Evolutionary conservation across 2,113 vertebrate genomes (phyloP).

Genomic region (Chaetodon auriga): DNA sequence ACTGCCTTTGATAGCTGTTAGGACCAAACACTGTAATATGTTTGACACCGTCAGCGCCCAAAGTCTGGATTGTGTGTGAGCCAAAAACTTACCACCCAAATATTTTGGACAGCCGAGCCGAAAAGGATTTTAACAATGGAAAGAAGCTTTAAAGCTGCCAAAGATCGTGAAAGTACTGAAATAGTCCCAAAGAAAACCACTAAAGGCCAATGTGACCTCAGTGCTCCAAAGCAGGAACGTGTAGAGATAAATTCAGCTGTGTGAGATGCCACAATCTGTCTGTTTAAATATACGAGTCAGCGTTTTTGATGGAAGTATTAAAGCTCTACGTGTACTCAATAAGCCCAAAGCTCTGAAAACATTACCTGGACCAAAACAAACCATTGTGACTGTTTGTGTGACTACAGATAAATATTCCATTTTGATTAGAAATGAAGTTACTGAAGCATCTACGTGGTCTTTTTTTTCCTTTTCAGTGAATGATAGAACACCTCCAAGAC

Average conservation of each 20-base stretch:
- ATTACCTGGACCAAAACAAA: constrained; percentile 21
- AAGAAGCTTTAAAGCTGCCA: constrained; percentile 36
- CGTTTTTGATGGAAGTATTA: constrained; percentile 24
- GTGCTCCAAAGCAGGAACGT: constrained; percentile 29
- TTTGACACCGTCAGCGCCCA: constrained; percentile 20
- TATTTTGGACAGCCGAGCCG: not conserved
- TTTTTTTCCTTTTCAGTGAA: not conserved
- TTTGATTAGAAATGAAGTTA: constrained; percentile 15
- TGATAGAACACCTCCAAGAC: too few relatives aligned
- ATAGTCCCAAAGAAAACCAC: constrained; percentile 55
- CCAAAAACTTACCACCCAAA: not conserved
- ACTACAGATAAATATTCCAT: constrained; percentile 30
- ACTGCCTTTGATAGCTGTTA: constrained; percentile 3
- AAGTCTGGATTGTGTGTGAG: not conserved
- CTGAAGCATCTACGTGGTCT: not conserved
- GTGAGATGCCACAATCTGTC: constrained; percentile 24
- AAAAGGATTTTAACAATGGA: constrained; percentile 22
- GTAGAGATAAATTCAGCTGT: constrained; percentile 7
- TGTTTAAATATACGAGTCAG: constrained; percentile 45
- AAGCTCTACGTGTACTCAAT: constrained; percentile 23
- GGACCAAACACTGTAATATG: constrained; percentile 33
- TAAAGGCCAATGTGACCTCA: constrained; percentile 66
- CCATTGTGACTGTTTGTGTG: not conserved
- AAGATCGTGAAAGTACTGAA: constrained; percentile 29
- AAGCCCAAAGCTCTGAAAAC: constrained; percentile 34